Conservation (phyloP, 2,797 vertebrate species). For the Triplophysa bombifrons region DNA sequence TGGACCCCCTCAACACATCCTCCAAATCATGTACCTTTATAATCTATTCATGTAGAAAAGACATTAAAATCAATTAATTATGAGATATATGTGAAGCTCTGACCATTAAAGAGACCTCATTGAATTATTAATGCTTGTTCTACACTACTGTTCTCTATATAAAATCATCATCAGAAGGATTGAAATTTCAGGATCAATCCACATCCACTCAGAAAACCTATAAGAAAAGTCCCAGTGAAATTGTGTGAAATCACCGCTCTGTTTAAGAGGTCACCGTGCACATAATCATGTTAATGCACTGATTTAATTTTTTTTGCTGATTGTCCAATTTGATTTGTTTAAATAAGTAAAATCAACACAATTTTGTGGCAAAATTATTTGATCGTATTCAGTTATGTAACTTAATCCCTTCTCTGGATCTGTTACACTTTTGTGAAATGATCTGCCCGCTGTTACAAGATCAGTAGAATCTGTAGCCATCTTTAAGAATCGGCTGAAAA, state of each 20-base stretch:
- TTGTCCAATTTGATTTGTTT: no score
- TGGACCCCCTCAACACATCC: no score
- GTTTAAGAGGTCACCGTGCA: constrained; percentile 1
- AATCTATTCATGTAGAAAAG: background rate
- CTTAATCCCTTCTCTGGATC: no score
- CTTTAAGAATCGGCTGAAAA: no score
- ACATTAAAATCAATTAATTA: background rate
- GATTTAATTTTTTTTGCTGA: no score
- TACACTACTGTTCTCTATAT: background rate
- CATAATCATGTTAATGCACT: constrained; percentile 24
- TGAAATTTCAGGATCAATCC: background rate
- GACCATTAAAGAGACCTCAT: background rate
- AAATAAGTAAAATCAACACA: no score
- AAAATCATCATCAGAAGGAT: background rate
- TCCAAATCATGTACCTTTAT: background rate
- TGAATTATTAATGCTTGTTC: background rate
- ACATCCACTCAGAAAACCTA: background rate
- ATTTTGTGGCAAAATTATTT: no score
- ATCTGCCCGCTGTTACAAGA: no score
- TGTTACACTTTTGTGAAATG: no score
- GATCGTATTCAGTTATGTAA: no score
- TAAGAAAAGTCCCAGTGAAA: background rate
- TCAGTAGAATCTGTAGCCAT: no score
- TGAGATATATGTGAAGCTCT: background rate
- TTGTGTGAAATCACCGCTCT: background rate